Evolutionary conservation across 2,113 vertebrate species (phyloP).

Genomic region (Helogale parvula): DNA sequence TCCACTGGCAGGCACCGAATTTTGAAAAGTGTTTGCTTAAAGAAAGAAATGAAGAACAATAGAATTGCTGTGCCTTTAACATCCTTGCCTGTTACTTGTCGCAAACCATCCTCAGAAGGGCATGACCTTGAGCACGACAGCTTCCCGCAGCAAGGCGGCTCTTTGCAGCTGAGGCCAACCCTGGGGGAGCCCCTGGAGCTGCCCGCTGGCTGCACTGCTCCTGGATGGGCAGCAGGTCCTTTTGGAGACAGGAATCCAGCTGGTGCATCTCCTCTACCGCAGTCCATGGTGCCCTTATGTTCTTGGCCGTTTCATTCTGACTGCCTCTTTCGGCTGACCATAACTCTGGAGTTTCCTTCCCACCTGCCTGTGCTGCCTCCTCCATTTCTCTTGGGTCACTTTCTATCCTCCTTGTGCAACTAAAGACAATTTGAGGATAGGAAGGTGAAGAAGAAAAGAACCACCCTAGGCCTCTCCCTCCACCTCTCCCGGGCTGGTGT

Average conservation of each 20-base stretch:
- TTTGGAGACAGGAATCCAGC: not conserved
- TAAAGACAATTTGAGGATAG: not conserved
- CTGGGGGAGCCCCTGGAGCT: not conserved
- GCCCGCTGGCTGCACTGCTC: accelerated
- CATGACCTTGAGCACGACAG: not conserved
- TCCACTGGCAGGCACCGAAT: not conserved
- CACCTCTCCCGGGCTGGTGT: not conserved
- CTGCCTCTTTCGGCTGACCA: not conserved
- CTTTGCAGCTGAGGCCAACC: not conserved
- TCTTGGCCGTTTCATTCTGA: not conserved
- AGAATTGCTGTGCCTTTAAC: not conserved
- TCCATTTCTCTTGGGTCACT: not conserved
- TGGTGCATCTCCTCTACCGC: not conserved
- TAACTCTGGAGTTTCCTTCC: not conserved
- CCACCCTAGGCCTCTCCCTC: not conserved
- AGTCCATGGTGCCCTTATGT: not conserved
- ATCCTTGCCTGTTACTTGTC: not conserved
- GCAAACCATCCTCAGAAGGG: not conserved
- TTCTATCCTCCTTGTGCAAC: not conserved
- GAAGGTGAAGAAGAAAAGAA: not conserved
- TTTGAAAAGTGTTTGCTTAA: not conserved
- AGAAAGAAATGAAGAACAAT: not conserved
- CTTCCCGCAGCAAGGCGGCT: not conserved
- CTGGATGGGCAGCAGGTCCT: not conserved
- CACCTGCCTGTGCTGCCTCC: not conserved